Evolutionary conservation across 2,113 vertebrate genomes (phyloP).

Genomic region (Malurus alboscapulatus): DNA sequence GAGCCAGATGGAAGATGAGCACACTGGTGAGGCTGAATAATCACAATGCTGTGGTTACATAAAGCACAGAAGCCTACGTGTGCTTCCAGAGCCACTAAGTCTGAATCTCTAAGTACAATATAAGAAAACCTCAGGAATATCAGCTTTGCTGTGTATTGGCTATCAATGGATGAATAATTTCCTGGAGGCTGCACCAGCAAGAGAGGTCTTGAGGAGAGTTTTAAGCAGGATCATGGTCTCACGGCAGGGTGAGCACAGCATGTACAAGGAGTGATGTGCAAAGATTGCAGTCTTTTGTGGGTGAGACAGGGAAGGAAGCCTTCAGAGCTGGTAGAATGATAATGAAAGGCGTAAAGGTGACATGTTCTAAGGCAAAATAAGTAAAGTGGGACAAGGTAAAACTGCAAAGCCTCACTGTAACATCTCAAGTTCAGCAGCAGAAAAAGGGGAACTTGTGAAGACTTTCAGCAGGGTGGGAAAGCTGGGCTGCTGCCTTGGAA

Average conservation of each 20-base stretch:
- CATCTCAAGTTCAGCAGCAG: neutral
- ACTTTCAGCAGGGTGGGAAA: neutral
- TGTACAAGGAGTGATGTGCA: fast-evolving
- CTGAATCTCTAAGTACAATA: neutral
- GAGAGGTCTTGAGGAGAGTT: neutral
- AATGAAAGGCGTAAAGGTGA: neutral
- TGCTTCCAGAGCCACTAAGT: neutral
- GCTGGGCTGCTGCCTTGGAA: neutral
- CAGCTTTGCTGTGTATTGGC: neutral
- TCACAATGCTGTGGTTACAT: neutral
- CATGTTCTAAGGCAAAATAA: neutral
- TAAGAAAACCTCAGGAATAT: neutral
- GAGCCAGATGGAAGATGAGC: neutral
- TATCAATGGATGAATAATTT: neutral
- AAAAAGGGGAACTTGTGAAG: neutral
- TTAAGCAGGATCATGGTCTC: neutral
- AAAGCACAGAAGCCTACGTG: neutral
- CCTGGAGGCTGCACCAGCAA: neutral
- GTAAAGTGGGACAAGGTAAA: neutral
- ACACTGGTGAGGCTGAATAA: neutral
- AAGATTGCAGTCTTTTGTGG: neutral
- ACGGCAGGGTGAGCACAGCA: fast-evolving
- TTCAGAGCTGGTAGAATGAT: neutral
- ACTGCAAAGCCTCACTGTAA: neutral
- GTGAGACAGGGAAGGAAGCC: neutral